Conservation (phyloP, 2,797 vertebrate genomes). For the Ficedula albicollis region DNA sequence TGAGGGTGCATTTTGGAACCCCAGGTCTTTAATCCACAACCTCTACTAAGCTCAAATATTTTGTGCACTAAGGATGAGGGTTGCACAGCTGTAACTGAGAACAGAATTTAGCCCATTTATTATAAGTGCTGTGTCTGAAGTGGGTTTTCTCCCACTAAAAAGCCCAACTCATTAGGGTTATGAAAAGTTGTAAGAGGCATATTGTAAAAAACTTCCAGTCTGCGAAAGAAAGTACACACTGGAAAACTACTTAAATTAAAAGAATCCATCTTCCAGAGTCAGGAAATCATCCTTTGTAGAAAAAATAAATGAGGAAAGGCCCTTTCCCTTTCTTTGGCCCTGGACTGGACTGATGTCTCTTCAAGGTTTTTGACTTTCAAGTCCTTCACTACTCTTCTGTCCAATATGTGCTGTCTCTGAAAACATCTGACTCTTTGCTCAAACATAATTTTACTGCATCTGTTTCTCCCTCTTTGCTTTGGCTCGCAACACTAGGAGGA, state of each 20-base stretch:
- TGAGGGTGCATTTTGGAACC: slow-evolving; percentile 15
- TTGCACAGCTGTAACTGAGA: neutral
- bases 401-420: neutral
- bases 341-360: neutral
- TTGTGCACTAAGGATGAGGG: neutral
- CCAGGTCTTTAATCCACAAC: slow-evolving; percentile 6
- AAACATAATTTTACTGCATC: neutral
- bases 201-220: slow-evolving; percentile 56
- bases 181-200: slow-evolving; percentile 40
- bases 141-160: slow-evolving; percentile 15
- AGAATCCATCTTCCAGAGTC: slow-evolving; percentile 59
- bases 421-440: neutral
- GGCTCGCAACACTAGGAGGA: neutral
- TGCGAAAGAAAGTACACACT: slow-evolving; percentile 55
- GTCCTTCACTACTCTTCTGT: neutral
- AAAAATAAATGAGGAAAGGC: slow-evolving; percentile 7
- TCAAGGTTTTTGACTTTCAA: neutral
- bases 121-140: slow-evolving; percentile 37
- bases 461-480: slow-evolving; percentile 34
- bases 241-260: slow-evolving; percentile 70
- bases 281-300: slow-evolving; percentile 14
- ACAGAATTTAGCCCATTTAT: slow-evolving; percentile 32
- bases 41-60: neutral
- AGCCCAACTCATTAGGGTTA: slow-evolving; percentile 9
- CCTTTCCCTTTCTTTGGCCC: neutral